Base-by-base conservation (phyloP, 2,113 vertebrate genomes). In the Tenebrosternarchus preto region DNA sequence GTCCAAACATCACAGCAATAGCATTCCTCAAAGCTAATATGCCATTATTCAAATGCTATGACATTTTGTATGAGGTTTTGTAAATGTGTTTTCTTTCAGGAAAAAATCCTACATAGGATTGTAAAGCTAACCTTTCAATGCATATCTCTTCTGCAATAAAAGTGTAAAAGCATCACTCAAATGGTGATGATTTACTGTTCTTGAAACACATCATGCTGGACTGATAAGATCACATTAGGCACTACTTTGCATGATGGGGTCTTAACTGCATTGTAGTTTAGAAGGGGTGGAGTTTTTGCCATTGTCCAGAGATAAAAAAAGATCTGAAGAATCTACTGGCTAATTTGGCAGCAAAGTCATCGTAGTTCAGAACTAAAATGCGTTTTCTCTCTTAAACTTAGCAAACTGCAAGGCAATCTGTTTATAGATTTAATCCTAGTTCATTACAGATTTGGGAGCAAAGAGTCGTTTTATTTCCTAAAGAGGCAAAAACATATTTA, bases 401-500 rank as follows among this genome's bases (percentile, higher is more conserved):
- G 77, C 70, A 73, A 33, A 70, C 31, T 53, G 22, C 67, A 72
- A 90, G 92, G 93, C 91, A 89, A 91, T 90, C 89, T 89, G 90
- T 91, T 93, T 92, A 89, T 88, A 93, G 88, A 88, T 92, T 92
- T 93, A 90, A 93, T 93, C 92, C 95, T 66, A 17, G 19, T 66
- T 31, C 29, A 95, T 93, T 89, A 20, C 89, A 92, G 94, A 93
- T 93, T 90, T 73, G 88, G 92, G 90, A 92, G 93, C 94, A 93
- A n/a, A 95, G 94, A 94, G 94, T 95, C 93, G 94, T 94, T 85
- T 79, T 91, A 95, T 95, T 95, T 94, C 93, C 94, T 94, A 96
- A 95, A 96, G 94, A 94, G 95, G 92, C 94, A 90, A 93, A 94
- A 93, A 95, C 92, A 95, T 98, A 97, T 98, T 99, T 98, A 99